phyloP scores from a whole-genome alignment of 2,888 invertebrate genomes.

The Colostygia pectinataria region DNA sequence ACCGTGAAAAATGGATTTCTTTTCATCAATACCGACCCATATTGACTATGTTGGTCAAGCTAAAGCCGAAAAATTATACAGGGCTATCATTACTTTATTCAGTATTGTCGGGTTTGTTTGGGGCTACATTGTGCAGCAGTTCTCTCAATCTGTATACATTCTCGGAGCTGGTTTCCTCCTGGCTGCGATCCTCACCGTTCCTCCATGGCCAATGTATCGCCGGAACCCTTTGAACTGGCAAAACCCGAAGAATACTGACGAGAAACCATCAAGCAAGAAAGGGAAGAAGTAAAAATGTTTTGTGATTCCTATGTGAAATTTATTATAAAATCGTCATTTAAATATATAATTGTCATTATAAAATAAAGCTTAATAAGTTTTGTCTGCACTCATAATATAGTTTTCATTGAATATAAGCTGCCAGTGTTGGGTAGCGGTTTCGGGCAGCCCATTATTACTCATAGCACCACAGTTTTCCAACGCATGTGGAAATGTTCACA shows the following conservation, averaged over 20 bases:
- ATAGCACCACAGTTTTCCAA: too few species aligned
- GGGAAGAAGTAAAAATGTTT: conserved; percentile 69
- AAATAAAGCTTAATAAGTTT: too few species aligned
- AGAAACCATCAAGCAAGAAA: conserved; percentile 75
- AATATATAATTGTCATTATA: conserved; percentile 3
- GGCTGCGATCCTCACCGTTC: conserved; percentile 93
- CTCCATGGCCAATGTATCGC: conserved; percentile 98
- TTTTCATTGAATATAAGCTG: too few species aligned
- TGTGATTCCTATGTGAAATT: conserved; percentile 27
- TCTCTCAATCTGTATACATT: conserved; percentile 97
- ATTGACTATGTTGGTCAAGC: conserved; percentile 95
- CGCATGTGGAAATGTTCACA: too few species aligned
- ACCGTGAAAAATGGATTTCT: conserved; percentile 68
- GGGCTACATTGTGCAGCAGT: conserved; percentile 97
- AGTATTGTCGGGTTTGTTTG: conserved; percentile 95
- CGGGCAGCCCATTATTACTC: too few species aligned
- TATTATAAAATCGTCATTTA: conserved; percentile 25
- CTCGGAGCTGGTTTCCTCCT: conserved; percentile 95
- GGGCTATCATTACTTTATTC: conserved; percentile 94
- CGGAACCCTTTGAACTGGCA: conserved; percentile 95
- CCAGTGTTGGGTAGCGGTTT: too few species aligned
- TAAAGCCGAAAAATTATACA: conserved; percentile 93
- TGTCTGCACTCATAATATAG: too few species aligned
- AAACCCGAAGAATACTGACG: conserved; percentile 84
- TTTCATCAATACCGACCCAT: conserved; percentile 76